These are phyloP conservation scores for Platerodrilus igneus DNA, from an alignment of 2,888 invertebrate genomes.

Conservation along the genomic window DNA sequence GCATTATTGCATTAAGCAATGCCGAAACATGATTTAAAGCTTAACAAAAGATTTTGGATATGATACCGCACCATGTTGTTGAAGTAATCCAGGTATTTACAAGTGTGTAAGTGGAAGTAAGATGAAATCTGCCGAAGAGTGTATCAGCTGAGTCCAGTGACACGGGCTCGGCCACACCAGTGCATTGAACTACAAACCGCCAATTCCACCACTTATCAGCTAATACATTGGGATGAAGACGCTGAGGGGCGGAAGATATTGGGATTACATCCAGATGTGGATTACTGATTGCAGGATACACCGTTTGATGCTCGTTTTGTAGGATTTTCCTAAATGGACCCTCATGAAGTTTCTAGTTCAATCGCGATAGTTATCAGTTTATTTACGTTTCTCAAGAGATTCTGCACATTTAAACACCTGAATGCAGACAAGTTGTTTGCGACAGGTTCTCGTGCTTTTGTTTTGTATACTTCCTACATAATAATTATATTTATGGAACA, in stretches of 20 bases:
- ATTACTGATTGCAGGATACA: slow-evolving; percentile 8
- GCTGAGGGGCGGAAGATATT: slow-evolving; percentile 7
- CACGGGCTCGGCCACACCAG: slow-evolving; percentile 27
- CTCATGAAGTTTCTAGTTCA: slow-evolving; percentile 5
- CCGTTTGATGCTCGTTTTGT: slow-evolving; percentile 9
- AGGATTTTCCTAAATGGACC: slow-evolving; percentile 6
- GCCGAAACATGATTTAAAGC: too few relatives aligned
- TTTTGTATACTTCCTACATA: slow-evolving; percentile 11
- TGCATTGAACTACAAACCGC: slow-evolving; percentile 29
- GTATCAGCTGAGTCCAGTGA: slow-evolving; percentile 23
- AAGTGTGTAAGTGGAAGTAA: slow-evolving; percentile 14
- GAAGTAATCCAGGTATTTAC: too few relatives aligned
- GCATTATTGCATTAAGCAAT: too few relatives aligned
- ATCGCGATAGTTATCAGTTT: slow-evolving; percentile 4
- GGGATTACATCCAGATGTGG: slow-evolving; percentile 8
- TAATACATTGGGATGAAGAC: too few relatives aligned
- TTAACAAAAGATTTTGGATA: too few relatives aligned
- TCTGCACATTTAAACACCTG: not conserved
- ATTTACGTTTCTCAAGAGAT: slow-evolving; percentile 7
- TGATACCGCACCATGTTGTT: too few relatives aligned
- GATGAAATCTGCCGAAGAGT: slow-evolving; percentile 15
- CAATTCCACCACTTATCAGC: slow-evolving; percentile 17
- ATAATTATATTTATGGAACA: too few relatives aligned
- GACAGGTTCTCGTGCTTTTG: slow-evolving; percentile 7
- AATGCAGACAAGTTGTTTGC: slow-evolving; percentile 11